Percentiles rank a stretch among this genome's conserved stretches.
Conservation (phyloP, 2,888 invertebrate genomes). For the Isotomurus palustris region DNA sequence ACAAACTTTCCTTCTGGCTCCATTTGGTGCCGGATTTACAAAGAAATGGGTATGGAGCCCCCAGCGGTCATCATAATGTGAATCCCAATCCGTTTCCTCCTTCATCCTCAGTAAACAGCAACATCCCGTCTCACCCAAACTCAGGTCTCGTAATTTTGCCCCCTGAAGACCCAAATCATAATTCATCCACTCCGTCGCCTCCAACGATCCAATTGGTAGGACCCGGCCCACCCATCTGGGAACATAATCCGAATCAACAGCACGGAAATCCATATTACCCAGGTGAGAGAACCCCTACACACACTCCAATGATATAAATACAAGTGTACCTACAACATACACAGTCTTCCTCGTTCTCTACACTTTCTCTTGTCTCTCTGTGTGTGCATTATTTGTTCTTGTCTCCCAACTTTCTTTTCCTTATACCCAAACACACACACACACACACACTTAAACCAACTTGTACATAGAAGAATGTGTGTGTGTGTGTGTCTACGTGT, state of each 20-base stretch:
- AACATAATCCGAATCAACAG: constrained; percentile 43
- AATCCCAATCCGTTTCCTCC: constrained; percentile 32
- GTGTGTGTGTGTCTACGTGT: too few relatives aligned
- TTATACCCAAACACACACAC: too few relatives aligned
- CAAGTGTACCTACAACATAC: too few relatives aligned
- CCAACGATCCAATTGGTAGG: constrained; percentile 44
- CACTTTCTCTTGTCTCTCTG: too few relatives aligned
- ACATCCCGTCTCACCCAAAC: constrained; percentile 32
- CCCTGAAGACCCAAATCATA: constrained; percentile 36
- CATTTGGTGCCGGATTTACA: constrained; percentile 79
- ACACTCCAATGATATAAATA: too few relatives aligned
- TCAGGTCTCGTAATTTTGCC: constrained; percentile 38
- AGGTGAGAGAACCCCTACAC: constrained; percentile 18
- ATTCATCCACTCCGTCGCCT: constrained; percentile 42
- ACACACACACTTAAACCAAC: too few relatives aligned
- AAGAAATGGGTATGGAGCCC: constrained; percentile 49
- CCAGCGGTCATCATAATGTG: constrained; percentile 45
- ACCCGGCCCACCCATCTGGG: constrained; percentile 45
- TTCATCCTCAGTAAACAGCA: constrained; percentile 17
- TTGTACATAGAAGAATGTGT: too few relatives aligned
- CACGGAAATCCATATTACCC: constrained; percentile 36
- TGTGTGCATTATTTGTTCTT: too few relatives aligned
- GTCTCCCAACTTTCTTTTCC: too few relatives aligned
- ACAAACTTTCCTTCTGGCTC: constrained; percentile 92
- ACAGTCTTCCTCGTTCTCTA: not conserved